Evolutionary conservation across 2,888 invertebrate species (phyloP).

Genomic region (Mythimna pallens): DNA sequence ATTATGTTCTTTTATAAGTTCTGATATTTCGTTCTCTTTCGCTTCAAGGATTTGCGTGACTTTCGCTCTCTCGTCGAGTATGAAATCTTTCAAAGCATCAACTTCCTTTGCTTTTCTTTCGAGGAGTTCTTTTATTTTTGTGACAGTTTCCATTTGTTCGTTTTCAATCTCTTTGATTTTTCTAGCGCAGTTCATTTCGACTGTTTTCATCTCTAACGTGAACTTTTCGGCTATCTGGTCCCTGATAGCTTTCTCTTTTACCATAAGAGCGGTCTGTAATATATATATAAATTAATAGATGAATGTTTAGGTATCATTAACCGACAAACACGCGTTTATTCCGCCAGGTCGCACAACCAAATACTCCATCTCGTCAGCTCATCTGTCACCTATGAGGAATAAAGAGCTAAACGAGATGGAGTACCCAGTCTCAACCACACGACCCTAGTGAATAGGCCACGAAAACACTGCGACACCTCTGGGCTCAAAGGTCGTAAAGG

Average conservation of each 20-base stretch:
- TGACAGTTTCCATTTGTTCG: slow-evolving; percentile 84
- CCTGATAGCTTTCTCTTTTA: slow-evolving; percentile 91
- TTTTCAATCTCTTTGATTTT: slow-evolving; percentile 88
- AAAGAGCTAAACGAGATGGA: too few species aligned
- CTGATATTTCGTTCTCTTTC: slow-evolving; percentile 88
- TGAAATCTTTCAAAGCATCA: slow-evolving; percentile 87
- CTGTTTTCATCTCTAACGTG: slow-evolving; percentile 91
- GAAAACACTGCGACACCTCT: too few species aligned
- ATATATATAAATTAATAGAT: neutral
- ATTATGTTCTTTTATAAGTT: slow-evolving; percentile 86
- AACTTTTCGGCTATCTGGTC: slow-evolving; percentile 93
- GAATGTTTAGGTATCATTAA: too few species aligned
- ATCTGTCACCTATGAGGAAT: too few species aligned
- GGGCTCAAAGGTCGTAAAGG: too few species aligned
- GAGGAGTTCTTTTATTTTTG: slow-evolving; percentile 86
- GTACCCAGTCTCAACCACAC: too few species aligned
- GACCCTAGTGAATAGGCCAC: too few species aligned
- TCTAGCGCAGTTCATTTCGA: slow-evolving; percentile 89
- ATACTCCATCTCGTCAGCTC: too few species aligned
- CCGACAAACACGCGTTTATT: too few species aligned
- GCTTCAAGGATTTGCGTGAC: slow-evolving; percentile 87
- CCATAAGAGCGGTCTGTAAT: slow-evolving; percentile 87
- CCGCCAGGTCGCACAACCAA: too few species aligned
- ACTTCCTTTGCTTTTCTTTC: slow-evolving; percentile 90
- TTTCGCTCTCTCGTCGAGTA: slow-evolving; percentile 87